phyloP scores from a whole-genome alignment of 2,888 invertebrate species.

The Busseola fusca region DNA sequence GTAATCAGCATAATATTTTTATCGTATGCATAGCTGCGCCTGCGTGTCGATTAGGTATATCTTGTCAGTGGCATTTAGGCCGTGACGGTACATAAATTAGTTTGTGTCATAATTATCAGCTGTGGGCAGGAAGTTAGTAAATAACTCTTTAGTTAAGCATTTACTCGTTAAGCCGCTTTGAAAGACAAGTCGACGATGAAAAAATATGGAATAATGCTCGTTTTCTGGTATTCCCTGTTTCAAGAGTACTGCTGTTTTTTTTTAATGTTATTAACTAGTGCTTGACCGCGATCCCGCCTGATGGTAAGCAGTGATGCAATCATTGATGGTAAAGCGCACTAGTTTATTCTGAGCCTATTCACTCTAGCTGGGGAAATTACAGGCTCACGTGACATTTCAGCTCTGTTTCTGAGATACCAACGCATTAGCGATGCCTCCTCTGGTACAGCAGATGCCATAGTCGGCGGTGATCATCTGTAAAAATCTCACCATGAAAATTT shows the following conservation, averaged over 20 bases:
- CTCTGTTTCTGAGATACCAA: neutral
- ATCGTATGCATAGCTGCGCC: constrained; percentile 13
- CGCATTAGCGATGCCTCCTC: neutral
- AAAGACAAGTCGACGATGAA: constrained; percentile 8
- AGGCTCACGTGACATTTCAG: neutral
- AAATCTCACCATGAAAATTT: no score
- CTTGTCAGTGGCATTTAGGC: constrained; percentile 33
- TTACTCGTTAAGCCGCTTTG: constrained; percentile 11
- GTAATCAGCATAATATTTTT: constrained; percentile 1
- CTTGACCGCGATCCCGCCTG: no score
- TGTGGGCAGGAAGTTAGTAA: constrained; percentile 33
- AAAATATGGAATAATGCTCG: neutral
- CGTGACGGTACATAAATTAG: constrained; percentile 43
- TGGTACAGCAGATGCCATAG: neutral
- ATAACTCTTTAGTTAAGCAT: constrained; percentile 16
- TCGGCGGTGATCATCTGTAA: neutral
- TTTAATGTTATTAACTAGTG: no score
- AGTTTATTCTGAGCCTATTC: no score
- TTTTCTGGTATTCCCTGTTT: no score
- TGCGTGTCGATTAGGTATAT: constrained; percentile 19
- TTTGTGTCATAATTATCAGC: constrained; percentile 42
- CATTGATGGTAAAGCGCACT: no score
- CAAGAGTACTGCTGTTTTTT: no score
- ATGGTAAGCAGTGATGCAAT: no score
- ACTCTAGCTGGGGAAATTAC: neutral